These are phyloP conservation scores for Manis pentadactyla DNA, from an alignment of 2,797 vertebrate genomes.

Conservation along the genomic window DNA sequence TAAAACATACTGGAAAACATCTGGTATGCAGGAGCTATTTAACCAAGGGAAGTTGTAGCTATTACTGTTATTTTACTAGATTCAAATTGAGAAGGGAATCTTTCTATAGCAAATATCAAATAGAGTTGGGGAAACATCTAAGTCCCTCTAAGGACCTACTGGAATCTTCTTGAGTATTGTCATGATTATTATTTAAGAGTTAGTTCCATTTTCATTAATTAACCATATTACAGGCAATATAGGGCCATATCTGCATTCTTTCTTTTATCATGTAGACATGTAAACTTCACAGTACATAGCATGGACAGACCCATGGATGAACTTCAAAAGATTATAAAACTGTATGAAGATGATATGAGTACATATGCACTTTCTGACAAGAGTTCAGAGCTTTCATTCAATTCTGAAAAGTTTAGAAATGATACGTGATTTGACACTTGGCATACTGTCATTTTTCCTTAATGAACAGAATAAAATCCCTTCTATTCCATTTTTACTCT, in stretches of 20 bases:
- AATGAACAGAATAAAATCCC: not conserved
- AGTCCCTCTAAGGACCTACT: not conserved
- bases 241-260: not conserved
- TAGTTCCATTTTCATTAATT: not conserved
- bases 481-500: not conserved
- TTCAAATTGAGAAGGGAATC: not conserved
- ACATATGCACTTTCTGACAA: not conserved
- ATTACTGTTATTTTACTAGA: not conserved
- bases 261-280: not conserved
- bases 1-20: not conserved
- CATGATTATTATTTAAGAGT: not conserved
- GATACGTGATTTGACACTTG: not conserved
- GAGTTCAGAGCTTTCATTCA: not conserved
- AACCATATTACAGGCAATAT: not conserved
- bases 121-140: not conserved
- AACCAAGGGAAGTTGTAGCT: not conserved
- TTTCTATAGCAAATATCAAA: not conserved
- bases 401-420: constrained; percentile 12
- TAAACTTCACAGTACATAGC: not conserved
- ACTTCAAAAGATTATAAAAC: not conserved
- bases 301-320: not conserved
- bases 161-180: not conserved
- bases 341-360: not conserved
- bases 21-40: not conserved
- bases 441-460: too few relatives aligned